Base-by-base conservation (phyloP, 2,888 invertebrate genomes). In the Nezara viridula region DNA sequence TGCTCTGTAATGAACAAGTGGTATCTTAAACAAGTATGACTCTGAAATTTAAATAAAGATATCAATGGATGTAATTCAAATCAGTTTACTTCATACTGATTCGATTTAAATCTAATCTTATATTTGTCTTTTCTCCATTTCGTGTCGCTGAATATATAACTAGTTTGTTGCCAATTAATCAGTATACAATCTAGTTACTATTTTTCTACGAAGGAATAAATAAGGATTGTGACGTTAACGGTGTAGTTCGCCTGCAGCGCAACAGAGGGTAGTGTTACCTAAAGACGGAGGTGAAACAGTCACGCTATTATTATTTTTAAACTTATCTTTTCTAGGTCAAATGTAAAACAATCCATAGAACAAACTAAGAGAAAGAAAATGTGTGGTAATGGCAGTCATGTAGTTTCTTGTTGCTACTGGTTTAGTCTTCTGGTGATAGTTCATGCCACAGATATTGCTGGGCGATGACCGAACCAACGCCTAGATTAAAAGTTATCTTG, bases 241-340 rank as follows among this genome's bases (percentile, higher is more conserved):
- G 16, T 19, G 32, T 73, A 7, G 32, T 73, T 73, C 14, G 32
- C 6, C 66, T 73, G 37, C 32, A 32, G 37, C 66, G 66, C 66
- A 73, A 73, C 66, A 73, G 66, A 73, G 37, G 32, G 37, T 21
- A 37, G 21, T 32, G 66, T 73, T 73, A 37, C 19, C 66, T 37
- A 6, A 21, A 32, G 66, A 21, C 37, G 19, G 37, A 73, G 37
- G 32, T 73, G 32, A 37, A 73, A 5, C 19, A 73, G 66, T 73
- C 66, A 73, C 66, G 66, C 66, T 37, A 73, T 73, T 73, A 73
- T 73, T 73, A 73, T 73, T 73, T 73, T 73, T 73, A 73, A 37
- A 37, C 66, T 73, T 37, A 73, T 73, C 66, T 37, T 73, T 73
- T 73, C 32, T 73, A 73, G 66, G 66, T 73, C 66, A 73, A 73